Percentiles rank a stretch among this genome's conserved stretches.
phyloP scores from a whole-genome alignment of 2,113 vertebrate genomes.

The Notarius lentiginosus region DNA sequence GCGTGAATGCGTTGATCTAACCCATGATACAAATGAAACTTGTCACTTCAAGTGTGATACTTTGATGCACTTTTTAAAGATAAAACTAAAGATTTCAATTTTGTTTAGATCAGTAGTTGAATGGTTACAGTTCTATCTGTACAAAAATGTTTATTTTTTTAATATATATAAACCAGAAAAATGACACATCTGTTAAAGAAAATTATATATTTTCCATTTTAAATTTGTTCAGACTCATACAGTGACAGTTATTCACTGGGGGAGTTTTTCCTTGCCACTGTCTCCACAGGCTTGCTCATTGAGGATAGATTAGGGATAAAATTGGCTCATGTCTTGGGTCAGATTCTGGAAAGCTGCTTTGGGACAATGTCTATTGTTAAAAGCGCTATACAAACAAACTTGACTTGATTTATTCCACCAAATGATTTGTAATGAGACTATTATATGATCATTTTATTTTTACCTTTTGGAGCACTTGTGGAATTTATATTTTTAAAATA shows the following conservation, averaged over 20 bases:
- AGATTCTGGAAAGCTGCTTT: too few relatives aligned
- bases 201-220: not conserved
- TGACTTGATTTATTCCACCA: not conserved
- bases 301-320: too few relatives aligned
- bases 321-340: too few relatives aligned
- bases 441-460: not conserved
- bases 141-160: not conserved
- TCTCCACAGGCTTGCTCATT: too few relatives aligned
- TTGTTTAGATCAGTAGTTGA: not conserved
- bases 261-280: too few relatives aligned
- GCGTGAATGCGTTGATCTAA: not conserved
- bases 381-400: too few relatives aligned
- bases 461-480: not conserved
- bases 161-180: not conserved
- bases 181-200: not conserved
- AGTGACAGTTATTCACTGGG: not conserved
- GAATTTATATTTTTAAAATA: not conserved
- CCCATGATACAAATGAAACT: conserved; percentile 3
- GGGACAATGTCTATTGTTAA: too few relatives aligned
- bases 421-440: not conserved
- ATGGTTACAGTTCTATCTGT: not conserved
- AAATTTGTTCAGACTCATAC: not conserved
- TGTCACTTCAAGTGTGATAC: not conserved
- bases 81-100: not conserved
- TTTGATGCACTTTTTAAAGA: not conserved